Base-by-base conservation (phyloP, 2,797 vertebrate genomes). In the Mionectes olivaceus region DNA sequence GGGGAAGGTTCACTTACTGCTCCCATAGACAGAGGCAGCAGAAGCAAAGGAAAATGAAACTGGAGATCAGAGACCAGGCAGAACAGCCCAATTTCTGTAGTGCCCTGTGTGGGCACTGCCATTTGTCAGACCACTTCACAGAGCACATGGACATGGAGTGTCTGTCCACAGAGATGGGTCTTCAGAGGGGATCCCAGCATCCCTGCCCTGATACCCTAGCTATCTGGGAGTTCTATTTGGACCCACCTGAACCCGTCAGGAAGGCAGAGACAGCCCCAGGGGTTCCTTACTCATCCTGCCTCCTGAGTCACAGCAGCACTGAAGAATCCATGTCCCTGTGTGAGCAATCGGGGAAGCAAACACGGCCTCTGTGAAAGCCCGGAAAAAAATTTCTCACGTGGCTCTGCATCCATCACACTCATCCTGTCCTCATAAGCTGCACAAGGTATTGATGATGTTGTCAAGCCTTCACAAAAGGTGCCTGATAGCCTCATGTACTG, bases 361-460 rank as follows among this genome's bases (percentile, higher is more conserved):
- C 11, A 8, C 0, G 6, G 61, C 49, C 44, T 78, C 30, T 2
- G 8, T 69, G 55, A 89, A 69, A 94, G 39, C 76, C 70, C 35
- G 60, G 7, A 61, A 88, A 88, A 89, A 47, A 81, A 23, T 91
- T 91, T 95, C 83, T 93, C 71, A 80, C 53, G 7, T 41, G 81
- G 71, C 35, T 89, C 65, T 5, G 0, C 69, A 93, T 86, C 93
- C 71, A 75, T 89, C 95, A 81, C 33, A 9, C 30, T 12, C 0
- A 3, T 65, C 69, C 82, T n/a, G 8, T 69, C 69, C 61, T 55
- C 79, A 9, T 11, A 39, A 52, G 41, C 75, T 18, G 17, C 57
- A 71, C 65, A 88, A 94, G 79, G 39, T 94, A 95, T 7, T 87
- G 90, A 97, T 87, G 95, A 87, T 21, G 53, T 84, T 95, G 92